A percentile compares a stretch with the other conserved stretches of the same genome.
Conservation (phyloP, 2,888 invertebrate species). For the Mesorhabditis sp. region DNA sequence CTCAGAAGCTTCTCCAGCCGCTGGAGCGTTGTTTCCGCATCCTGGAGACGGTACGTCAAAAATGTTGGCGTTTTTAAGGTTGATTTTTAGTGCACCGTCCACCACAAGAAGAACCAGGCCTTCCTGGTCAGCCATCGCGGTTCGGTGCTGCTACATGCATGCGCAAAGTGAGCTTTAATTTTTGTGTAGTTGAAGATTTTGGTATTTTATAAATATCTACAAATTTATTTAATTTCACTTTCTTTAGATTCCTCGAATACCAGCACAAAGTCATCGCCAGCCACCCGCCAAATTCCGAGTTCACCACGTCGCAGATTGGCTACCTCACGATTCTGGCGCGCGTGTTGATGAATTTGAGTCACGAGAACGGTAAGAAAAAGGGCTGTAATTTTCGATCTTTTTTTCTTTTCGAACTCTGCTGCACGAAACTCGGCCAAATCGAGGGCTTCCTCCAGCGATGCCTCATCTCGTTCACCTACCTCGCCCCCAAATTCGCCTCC, state of each 20-base stretch:
- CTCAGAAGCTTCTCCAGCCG: slow-evolving; percentile 16
- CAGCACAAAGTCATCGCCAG: slow-evolving; percentile 13
- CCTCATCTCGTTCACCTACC: slow-evolving; percentile 30
- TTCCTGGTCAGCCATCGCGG: slow-evolving; percentile 46
- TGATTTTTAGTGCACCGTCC: slow-evolving; percentile 30
- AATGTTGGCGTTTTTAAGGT: background rate
- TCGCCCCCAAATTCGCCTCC: slow-evolving; percentile 35
- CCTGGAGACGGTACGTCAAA: slow-evolving; percentile 35
- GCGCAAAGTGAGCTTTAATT: slow-evolving; percentile 29
- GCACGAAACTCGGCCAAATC: slow-evolving; percentile 46
- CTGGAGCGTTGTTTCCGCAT: slow-evolving; percentile 48
- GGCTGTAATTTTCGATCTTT: background rate
- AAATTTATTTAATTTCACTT: background rate
- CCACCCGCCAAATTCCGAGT: slow-evolving; percentile 5
- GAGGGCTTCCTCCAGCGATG: slow-evolving; percentile 37
- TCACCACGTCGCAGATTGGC: slow-evolving; percentile 19
- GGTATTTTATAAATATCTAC: background rate
- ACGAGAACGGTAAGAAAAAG: slow-evolving; percentile 40
- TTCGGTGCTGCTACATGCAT: slow-evolving; percentile 31
- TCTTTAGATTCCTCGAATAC: slow-evolving; percentile 20
- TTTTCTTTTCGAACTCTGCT: slow-evolving; percentile 37
- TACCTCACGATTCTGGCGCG: slow-evolving; percentile 38
- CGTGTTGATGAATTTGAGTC: slow-evolving; percentile 46
- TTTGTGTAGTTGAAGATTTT: background rate
- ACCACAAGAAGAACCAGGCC: slow-evolving; percentile 50